Evolutionary conservation across 2,888 invertebrate genomes (phyloP).

Genomic region (Volucella zonaria): DNA sequence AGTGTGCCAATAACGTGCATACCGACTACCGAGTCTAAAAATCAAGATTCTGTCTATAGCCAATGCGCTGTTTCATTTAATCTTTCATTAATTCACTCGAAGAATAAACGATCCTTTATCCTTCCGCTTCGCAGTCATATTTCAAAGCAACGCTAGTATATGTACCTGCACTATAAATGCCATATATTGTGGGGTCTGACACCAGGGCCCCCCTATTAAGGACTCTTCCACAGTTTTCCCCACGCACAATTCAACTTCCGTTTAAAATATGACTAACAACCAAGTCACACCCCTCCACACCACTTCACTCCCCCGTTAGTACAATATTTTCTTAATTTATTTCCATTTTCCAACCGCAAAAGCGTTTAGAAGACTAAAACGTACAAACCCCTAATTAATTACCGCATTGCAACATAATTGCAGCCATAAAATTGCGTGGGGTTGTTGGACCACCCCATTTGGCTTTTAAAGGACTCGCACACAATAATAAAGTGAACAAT

Average conservation of each 20-base stretch:
- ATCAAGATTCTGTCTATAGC: no score
- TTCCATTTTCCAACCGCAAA: slow-evolving; percentile 64
- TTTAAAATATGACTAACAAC: slow-evolving; percentile 38
- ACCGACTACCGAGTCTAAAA: no score
- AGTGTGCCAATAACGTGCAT: no score
- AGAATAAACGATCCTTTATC: no score
- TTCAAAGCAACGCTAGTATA: no score
- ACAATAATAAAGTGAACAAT: slow-evolving; percentile 20
- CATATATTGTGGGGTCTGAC: no score
- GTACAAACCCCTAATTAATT: slow-evolving; percentile 69
- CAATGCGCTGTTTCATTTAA: no score
- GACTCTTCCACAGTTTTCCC: background rate
- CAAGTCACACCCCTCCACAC: background rate
- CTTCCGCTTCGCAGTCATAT: no score
- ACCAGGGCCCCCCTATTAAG: no score
- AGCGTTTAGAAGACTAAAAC: slow-evolving; percentile 64
- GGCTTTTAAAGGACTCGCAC: background rate
- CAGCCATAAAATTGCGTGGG: slow-evolving; percentile 51
- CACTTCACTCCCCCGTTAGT: background rate
- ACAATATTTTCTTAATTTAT: slow-evolving; percentile 50
- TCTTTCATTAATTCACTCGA: no score
- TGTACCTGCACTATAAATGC: no score
- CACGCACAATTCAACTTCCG: slow-evolving; percentile 11
- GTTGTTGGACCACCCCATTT: background rate
- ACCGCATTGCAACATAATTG: slow-evolving; percentile 69